Base-by-base conservation (phyloP, 1,140 invertebrate species). In the Yoshiicerus persimilis region DNA sequence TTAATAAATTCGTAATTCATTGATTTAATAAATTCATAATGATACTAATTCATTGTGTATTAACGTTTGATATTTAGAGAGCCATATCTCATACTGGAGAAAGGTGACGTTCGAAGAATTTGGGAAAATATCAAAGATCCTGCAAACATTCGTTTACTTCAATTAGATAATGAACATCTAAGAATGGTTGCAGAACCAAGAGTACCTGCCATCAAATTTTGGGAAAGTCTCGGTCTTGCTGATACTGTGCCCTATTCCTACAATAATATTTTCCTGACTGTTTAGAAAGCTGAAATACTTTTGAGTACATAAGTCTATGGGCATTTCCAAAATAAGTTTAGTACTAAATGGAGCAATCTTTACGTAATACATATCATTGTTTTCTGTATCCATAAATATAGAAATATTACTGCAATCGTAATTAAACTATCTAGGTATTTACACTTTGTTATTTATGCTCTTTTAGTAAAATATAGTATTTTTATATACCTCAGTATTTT, bases 171-270 rank as follows among this genome's bases (percentile, higher is more conserved):
- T 30, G 56, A 84, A 9, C 39, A 87, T 34, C 8, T 87, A 6
- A 56, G 41, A 25, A 87, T 87, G 87, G 70, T 87, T 34, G 27
- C 87, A 9, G 87, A 87, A 41, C 87, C 87, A 8, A 83, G 75
- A 64, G 0, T 23, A 38, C 16, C 27, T 39, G 77, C 39, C n/a
- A 84, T 87, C 20, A 47, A 84, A 25, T 87, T 87, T 27, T 87
- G 87, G 87, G 77, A 83, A 39, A 84, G 75, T n/a, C 56, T 87
- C 8, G 87, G 77, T 38, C 80, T 87, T 0, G n/a, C 77, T 20
- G 87, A 87, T 30, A 84, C 87, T 11, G 25, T 38, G 16, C 66
- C 36, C 1, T 64, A 75, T 20, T 34, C 66, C 5, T 39, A 39
- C 25, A 41, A 25, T 13, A 39, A 84, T 41, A 39, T 84, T 39